Conservation (phyloP, 2,888 invertebrate species). For the Acleris literana region DNA sequence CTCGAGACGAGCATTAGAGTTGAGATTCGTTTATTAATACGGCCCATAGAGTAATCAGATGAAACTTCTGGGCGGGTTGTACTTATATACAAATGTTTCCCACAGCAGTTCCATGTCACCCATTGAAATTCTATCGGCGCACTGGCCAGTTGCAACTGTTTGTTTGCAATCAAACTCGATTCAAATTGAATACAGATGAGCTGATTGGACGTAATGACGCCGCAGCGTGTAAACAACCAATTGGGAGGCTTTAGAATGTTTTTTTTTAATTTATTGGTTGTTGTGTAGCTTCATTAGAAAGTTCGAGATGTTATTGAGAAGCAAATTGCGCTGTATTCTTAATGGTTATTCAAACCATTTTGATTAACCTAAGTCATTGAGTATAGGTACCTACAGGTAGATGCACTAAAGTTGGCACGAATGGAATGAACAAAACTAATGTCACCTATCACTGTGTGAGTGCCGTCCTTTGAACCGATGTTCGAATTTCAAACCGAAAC, state of each 20-base stretch:
- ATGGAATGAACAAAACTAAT: too few species aligned
- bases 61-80: background rate
- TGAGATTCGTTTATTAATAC: too few species aligned
- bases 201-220: slow-evolving; percentile 17
- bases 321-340: background rate
- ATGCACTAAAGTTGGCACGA: too few species aligned
- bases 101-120: background rate
- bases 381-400: too few species aligned
- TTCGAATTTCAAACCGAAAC: too few species aligned
- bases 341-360: too few species aligned
- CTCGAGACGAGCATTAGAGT: too few species aligned
- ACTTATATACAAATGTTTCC: background rate
- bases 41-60: too few species aligned
- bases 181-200: slow-evolving; percentile 29
- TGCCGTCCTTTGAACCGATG: too few species aligned
- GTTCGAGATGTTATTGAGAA: background rate
- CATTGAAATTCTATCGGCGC: slow-evolving; percentile 22
- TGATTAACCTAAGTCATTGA: too few species aligned
- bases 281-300: background rate
- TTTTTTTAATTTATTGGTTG: too few species aligned
- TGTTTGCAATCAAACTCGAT: slow-evolving; percentile 31
- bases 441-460: too few species aligned
- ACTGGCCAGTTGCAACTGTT: slow-evolving; percentile 10
- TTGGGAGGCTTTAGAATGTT: slow-evolving; percentile 1
- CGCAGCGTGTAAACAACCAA: slow-evolving; percentile 3